Percentiles rank a stretch among this genome's conserved stretches.
Evolutionary conservation across 1,140 invertebrate genomes (phyloP).

Genomic region (Bombus vancouverensis): DNA sequence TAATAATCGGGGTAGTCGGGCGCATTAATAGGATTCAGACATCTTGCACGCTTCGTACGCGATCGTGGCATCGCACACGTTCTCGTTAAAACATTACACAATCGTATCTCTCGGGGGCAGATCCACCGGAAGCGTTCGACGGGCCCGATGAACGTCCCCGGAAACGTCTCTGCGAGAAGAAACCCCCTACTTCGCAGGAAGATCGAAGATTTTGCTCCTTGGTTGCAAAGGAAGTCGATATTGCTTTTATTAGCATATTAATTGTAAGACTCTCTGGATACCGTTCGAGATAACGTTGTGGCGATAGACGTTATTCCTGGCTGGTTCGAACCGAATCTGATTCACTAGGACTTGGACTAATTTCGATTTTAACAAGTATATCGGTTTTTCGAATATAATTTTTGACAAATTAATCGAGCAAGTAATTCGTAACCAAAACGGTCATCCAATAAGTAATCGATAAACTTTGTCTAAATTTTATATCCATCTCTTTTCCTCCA

Average conservation of each 20-base stretch:
- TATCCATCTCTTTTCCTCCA: too few relatives aligned
- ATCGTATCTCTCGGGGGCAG: constrained; percentile 33
- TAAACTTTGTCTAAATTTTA: too few relatives aligned
- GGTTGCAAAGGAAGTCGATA: neutral
- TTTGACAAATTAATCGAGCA: too few relatives aligned
- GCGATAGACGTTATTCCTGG: neutral
- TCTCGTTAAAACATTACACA: constrained; percentile 21
- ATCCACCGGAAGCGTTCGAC: constrained; percentile 24
- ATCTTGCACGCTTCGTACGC: constrained; percentile 13
- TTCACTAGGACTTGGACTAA: neutral
- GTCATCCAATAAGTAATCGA: too few relatives aligned
- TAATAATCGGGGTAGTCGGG: constrained; percentile 39
- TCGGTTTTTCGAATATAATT: too few relatives aligned
- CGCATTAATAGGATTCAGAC: constrained; percentile 38
- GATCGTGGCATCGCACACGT: too few relatives aligned
- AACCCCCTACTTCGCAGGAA: too few relatives aligned
- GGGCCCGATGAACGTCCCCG: neutral
- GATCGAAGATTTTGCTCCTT: neutral
- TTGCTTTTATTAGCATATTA: constrained; percentile 37
- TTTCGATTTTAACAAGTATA: neutral
- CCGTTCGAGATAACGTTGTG: constrained; percentile 69
- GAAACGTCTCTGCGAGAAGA: neutral
- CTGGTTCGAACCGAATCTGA: neutral
- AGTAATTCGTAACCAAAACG: too few relatives aligned
- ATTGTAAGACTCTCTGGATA: constrained; percentile 49